Percentiles rank a stretch among this genome's conserved stretches.
Evolutionary conservation across 2,888 invertebrate species (phyloP).

Genomic region (Tiliacea aurago): DNA sequence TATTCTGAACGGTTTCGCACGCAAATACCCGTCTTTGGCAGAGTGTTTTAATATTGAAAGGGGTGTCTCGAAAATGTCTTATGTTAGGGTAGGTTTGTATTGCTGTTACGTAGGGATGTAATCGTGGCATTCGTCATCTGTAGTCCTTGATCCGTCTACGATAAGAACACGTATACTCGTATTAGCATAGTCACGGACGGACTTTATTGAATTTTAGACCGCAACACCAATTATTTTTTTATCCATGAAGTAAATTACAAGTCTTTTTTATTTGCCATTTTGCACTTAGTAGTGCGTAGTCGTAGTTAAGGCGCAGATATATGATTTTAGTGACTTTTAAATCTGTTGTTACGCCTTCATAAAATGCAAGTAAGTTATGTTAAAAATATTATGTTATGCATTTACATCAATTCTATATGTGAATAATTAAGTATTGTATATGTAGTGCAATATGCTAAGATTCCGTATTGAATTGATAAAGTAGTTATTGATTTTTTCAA

Average conservation of each 20-base stretch:
- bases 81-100: conserved; percentile 16
- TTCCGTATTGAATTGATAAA: conserved; percentile 18
- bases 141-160: conserved; percentile 2
- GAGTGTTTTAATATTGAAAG: conserved; percentile 43
- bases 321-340: too few species aligned
- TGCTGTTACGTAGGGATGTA: conserved; percentile 19
- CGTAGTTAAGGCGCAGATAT: too few species aligned
- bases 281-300: not conserved
- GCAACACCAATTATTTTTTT: conserved; percentile 19
- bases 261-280: conserved; percentile 16
- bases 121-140: conserved; percentile 4
- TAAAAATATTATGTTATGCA: too few species aligned
- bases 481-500: not conserved
- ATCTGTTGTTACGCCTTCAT: too few species aligned
- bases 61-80: conserved; percentile 32
- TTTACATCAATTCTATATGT: too few species aligned
- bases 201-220: not conserved
- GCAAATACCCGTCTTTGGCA: conserved; percentile 35
- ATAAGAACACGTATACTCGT: not conserved
- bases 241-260: conserved; percentile 4
- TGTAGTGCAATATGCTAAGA: conserved; percentile 1
- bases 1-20: conserved; percentile 38
- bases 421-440: too few species aligned
- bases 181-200: not conserved
- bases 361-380: too few species aligned